Evolutionary conservation across 2,797 vertebrate genomes (phyloP), one percentile per base, ranked within the genome.

Genomic region (Chrosomus eos): DNA sequence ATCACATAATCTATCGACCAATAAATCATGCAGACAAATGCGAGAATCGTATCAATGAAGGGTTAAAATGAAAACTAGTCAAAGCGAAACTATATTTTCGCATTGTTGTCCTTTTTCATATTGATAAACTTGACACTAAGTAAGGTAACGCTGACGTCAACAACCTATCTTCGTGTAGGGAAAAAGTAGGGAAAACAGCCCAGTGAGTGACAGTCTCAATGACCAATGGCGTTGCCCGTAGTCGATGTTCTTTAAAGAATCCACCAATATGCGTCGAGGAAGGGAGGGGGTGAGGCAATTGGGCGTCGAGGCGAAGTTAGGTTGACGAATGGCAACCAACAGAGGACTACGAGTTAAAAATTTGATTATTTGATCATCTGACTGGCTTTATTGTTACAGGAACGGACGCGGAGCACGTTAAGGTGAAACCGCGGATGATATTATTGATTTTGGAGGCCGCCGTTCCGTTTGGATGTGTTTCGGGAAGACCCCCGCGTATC

Each of bases 261-360:
- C 89, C 84, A 89, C 94, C 91, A 95, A 96, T 95, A 89, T 92
- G 76, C 89, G 90, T 92, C 89, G 90, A 90, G 60, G 82, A 91
- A 91, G 91, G 95, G 94, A 91, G 94, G 94, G 83, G 94, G 88
- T 40, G 81, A 89, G 31, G 80, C 64, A 87, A 23, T 81, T 86
- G 91, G 87, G 70, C 87, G 88, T 90, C 83, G 85, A 86, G 40
- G 82, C 82, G 84, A 90, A 18, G 93, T 91, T 94, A 89, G 94
- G 92, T 94, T 95, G 93, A 90, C 89, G 93, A 92, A 92, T 94
- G 94, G 93, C 92, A 93, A 93, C 93, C 94, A 95, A 93, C 93
- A 94, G 94, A 96, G 94, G 95, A 94, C 95, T 95, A 94, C 94
- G 94, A 96, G 95, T 96, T 95, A 92, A 86, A 91, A 90, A 89